Conservation (phyloP, 2,113 vertebrate genomes). For the Podilymbus podiceps region DNA sequence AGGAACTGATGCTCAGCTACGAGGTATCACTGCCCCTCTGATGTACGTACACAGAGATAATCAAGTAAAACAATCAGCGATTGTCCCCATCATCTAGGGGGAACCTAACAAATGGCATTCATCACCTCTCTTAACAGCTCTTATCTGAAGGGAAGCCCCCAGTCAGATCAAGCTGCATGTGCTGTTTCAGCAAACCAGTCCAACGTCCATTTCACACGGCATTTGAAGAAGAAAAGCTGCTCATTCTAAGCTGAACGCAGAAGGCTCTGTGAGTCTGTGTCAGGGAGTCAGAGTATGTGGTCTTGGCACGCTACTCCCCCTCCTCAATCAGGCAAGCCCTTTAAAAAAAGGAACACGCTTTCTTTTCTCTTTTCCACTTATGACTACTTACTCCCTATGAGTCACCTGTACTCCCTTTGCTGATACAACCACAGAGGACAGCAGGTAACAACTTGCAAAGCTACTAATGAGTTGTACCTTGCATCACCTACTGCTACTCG, state of each 20-base stretch:
- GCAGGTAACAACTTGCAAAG: not conserved
- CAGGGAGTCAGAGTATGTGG: not conserved
- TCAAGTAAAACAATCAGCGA: not conserved
- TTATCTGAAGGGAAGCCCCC: not conserved
- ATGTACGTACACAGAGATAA: not conserved
- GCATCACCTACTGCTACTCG: not conserved
- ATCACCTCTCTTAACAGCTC: not conserved
- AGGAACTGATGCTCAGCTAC: not conserved
- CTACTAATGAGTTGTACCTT: not conserved
- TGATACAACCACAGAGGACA: not conserved
- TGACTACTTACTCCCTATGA: accelerated
- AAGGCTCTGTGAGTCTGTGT: not conserved
- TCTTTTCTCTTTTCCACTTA: not conserved
- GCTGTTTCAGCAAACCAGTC: not conserved
- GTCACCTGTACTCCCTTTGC: not conserved
- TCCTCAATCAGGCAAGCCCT: not conserved
- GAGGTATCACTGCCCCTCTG: not conserved
- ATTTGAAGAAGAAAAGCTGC: not conserved
- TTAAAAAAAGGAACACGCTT: not conserved
- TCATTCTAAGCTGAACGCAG: not conserved
- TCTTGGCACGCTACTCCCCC: not conserved
- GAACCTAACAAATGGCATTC: not conserved
- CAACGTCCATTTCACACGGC: not conserved
- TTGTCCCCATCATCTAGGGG: not conserved
- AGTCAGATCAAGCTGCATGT: not conserved